Conservation (phyloP, 2,797 vertebrate genomes). For the Morelia viridis region DNA sequence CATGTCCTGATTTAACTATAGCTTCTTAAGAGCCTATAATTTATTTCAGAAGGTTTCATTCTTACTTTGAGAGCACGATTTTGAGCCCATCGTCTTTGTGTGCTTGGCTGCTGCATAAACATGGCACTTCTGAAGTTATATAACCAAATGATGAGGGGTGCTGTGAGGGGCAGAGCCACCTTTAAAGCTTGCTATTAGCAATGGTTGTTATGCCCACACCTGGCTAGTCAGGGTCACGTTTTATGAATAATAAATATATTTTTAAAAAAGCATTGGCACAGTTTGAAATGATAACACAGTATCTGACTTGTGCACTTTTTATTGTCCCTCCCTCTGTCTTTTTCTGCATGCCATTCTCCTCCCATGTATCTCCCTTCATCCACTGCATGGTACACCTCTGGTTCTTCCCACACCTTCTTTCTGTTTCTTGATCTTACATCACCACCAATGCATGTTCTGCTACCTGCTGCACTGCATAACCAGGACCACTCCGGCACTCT, state of each 20-base stretch:
- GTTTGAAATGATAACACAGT: constrained; percentile 70
- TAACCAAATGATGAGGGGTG: constrained; percentile 44
- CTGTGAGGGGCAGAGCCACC: constrained; percentile 43
- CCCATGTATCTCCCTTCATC: constrained; percentile 64
- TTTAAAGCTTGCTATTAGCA: constrained; percentile 54
- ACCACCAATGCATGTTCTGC: constrained; percentile 80
- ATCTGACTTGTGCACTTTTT: constrained; percentile 94
- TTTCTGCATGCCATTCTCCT: constrained; percentile 66
- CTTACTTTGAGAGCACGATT: constrained; percentile 28
- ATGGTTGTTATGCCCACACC: constrained; percentile 51
- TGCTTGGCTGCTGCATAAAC: constrained; percentile 62
- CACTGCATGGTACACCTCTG: constrained; percentile 81
- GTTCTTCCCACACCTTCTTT: constrained; percentile 43
- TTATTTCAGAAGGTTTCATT: constrained; percentile 38
- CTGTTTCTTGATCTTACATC: constrained; percentile 60
- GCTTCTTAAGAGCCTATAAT: background rate
- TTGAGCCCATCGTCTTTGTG: constrained; percentile 55
- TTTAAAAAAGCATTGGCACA: constrained; percentile 67
- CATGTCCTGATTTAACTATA: constrained; percentile 29
- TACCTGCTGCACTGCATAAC: constrained; percentile 76
- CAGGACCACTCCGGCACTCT: constrained; percentile 99
- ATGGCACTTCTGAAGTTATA: constrained; percentile 47
- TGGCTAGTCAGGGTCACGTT: constrained; percentile 52
- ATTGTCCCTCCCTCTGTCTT: constrained; percentile 73
- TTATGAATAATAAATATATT: constrained; percentile 62